Evolutionary conservation across 2,888 invertebrate genomes (phyloP).

Genomic region (Toxonevra muliebris): DNA sequence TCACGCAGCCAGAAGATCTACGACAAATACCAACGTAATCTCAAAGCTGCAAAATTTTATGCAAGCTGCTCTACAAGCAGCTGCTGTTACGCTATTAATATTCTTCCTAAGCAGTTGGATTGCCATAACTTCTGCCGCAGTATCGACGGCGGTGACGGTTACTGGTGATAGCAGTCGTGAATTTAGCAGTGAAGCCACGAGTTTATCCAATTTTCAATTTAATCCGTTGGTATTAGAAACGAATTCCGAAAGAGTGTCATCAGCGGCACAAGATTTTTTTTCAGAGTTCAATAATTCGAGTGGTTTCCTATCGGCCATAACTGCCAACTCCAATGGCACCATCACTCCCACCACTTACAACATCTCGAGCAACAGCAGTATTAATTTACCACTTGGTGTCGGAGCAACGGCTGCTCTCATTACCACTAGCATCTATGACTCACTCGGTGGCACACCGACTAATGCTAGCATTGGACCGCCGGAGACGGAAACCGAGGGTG

Average conservation of each 20-base stretch:
- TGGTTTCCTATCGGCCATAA: conserved; percentile 12
- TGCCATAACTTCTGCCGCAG: conserved; percentile 40
- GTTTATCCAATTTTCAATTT: background rate
- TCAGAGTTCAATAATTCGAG: conserved; percentile 30
- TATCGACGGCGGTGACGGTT: conserved; percentile 1
- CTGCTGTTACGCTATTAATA: conserved; percentile 48
- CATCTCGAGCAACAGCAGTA: conserved; percentile 3
- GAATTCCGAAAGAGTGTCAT: conserved; percentile 33
- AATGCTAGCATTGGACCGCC: conserved; percentile 16
- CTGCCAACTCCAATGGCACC: background rate
- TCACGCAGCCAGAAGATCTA: background rate
- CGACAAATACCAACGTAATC: conserved; percentile 47
- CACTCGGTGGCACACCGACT: conserved; percentile 22
- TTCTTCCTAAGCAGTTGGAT: conserved; percentile 51
- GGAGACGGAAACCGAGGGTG: conserved; percentile 45
- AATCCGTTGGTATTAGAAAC: conserved; percentile 37
- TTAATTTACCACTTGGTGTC: conserved; percentile 17
- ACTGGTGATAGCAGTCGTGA: background rate
- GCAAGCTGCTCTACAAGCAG: conserved; percentile 32
- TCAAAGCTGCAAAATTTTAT: conserved; percentile 32
- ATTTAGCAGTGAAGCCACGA: background rate
- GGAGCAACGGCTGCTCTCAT: conserved; percentile 28
- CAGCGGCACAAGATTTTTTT: conserved; percentile 31
- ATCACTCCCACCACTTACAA: no score
- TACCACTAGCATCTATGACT: conserved; percentile 24